Evolutionary conservation across 2,888 invertebrate genomes (phyloP), one percentile per base, ranked within the genome.

Genomic region (Agonopterix arenella): DNA sequence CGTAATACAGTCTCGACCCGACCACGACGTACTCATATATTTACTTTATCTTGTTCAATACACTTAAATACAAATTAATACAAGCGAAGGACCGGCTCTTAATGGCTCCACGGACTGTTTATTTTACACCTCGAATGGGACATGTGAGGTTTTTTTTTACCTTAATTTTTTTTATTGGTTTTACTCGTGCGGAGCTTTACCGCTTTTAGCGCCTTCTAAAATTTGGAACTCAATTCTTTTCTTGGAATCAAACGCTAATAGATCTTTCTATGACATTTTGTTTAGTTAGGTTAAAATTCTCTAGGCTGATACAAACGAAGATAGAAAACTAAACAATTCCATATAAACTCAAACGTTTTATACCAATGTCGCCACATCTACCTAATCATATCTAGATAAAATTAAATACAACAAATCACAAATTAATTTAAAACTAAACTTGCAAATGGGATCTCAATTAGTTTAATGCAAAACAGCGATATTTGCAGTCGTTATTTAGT

Each of bases 61-160:
- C 86, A 86, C 88, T 88, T 89, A 85, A 89, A 89, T 88, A 89
- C 88, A 89, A 89, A 89, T 89, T 89, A 89, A 89, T 89, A 88
- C 88, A 88, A 80, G 72, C 79, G 67, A 74, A 79, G 84, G 79
- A 78, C 78, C 79, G 76, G 77, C 62, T 70, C 84, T 80, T 88
- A 85, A 89, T 85, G 84, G 88, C 78, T 71, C 73, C 62, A 67
- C 64, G 67, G 78, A 74, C 77, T 89, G 86, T 89, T 88, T 89
- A 88, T 86, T 88, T 86, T 82, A 88, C 88, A 88, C 84, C 86
- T 86, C 77, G 62, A 77, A 77, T 76, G 84, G 77, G 77, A 84
- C 86, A 81, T 58, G 76, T 58, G 57, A 60, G 67, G 68, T 77
- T 28, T 28, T 28, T 81, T 70, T 69, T 76, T 79, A 28, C 76